Evolutionary conservation across 1,140 invertebrate species (phyloP), one percentile per base, ranked within the genome.

Genomic region (Prorops nasuta): DNA sequence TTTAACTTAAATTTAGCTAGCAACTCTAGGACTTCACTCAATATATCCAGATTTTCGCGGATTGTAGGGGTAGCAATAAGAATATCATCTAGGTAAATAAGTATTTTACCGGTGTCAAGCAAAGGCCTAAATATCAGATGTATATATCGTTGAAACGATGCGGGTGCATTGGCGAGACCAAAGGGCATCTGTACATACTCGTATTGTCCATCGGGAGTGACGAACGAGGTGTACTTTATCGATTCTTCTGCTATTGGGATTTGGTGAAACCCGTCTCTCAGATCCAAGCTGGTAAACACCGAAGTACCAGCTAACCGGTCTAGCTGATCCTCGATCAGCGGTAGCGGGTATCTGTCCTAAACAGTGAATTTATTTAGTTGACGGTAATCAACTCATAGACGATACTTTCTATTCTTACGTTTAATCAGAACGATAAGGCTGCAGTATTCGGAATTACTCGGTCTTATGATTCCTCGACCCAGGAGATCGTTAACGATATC

Each of bases 331-430:
- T 51, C 45, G 10, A 67, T 63, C 3, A 56, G 15, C 8, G 60
- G 57, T 17, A 66, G 22, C 3, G 54, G 50, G 15, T 59, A 52
- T 1, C 50, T 45, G 22, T 53, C 51, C 14, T 56, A 49, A 7
- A 56, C 51, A 0, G 73, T 81, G 2, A 74, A 49, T 0, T 15
- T 14, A 51, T 81, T 81, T 2, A 81, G 42, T 19, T 43, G 18
- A 6, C 73, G 42, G 43, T 69, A 78, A 56, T 81, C 77, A 0
- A 81, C 54, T 51, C 78, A 81, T 34, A 80, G 76, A 4, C 80
- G 32, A 1, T 56, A 53, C 0, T 51, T 51, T 0, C 70, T 70
- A 44, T 81, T 72, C 9, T 50, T 75, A 55, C 83, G 83, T 7
- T 45, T 56, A 2, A 77, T 70, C 6, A 79, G 21, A 0, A 81